Conservation (phyloP, 1,140 invertebrate species). For the Thalassaphorura encarpata region DNA sequence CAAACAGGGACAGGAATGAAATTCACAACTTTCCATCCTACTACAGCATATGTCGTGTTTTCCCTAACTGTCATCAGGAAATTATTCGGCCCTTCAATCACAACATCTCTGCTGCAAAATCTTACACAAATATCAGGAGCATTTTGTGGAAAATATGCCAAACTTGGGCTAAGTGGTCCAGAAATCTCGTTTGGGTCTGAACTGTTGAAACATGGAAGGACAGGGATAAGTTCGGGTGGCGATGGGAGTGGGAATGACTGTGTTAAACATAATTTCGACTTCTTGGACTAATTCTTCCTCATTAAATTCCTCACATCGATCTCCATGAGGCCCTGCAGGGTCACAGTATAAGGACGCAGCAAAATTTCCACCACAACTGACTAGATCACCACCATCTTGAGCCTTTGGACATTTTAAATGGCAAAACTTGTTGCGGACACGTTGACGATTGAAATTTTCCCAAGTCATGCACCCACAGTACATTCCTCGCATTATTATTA, state of each 20-base stretch:
- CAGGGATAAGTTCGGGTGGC: not conserved
- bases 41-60: not conserved
- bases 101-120: not conserved
- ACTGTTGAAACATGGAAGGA: not conserved
- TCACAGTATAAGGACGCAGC: not conserved
- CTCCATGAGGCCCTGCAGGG: not conserved
- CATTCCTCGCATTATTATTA: too few relatives aligned
- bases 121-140: not conserved
- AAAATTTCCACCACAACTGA: not conserved
- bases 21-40: not conserved
- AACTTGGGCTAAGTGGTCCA: not conserved
- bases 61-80: not conserved
- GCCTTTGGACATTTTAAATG: not conserved
- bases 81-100: too few relatives aligned
- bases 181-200: not conserved
- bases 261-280: not conserved
- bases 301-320: not conserved
- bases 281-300: not conserved
- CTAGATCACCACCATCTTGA: not conserved
- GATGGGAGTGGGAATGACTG: not conserved
- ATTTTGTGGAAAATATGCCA: not conserved
- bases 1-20: not conserved
- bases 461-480: too few relatives aligned
- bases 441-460: not conserved
- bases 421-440: not conserved